Evolutionary conservation across 2,888 invertebrate species (phyloP).

Genomic region (Corbicula japonica): DNA sequence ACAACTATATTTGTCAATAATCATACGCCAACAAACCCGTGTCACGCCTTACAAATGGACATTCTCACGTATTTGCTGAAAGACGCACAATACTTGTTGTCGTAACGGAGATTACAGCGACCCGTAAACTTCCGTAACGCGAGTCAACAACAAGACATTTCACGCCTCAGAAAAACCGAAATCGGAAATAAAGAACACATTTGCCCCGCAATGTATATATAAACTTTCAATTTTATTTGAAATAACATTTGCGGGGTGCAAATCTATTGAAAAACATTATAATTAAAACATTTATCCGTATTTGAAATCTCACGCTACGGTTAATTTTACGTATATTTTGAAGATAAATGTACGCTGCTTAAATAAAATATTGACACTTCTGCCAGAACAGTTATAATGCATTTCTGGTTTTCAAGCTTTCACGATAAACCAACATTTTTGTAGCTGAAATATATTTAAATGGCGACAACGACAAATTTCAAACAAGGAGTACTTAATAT

Average conservation of each 20-base stretch:
- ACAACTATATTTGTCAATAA: slow-evolving; percentile 34
- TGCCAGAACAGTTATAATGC: slow-evolving; percentile 27
- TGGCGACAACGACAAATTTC: too few species aligned
- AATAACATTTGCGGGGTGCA: slow-evolving; percentile 47
- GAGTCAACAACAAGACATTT: slow-evolving; percentile 15
- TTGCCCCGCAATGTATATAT: slow-evolving; percentile 28
- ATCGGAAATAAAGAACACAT: slow-evolving; percentile 33
- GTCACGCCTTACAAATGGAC: slow-evolving; percentile 46
- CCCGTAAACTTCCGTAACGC: slow-evolving; percentile 38
- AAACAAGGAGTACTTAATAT: too few species aligned
- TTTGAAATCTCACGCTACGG: slow-evolving; percentile 41
- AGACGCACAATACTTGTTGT: slow-evolving; percentile 19
- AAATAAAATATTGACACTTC: slow-evolving; percentile 32
- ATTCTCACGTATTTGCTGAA: slow-evolving; percentile 38
- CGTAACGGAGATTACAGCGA: slow-evolving; percentile 28
- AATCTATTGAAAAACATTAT: slow-evolving; percentile 45
- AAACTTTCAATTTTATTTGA: slow-evolving; percentile 33
- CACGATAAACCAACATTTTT: slow-evolving; percentile 29
- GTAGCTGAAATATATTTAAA: too few species aligned
- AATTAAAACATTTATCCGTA: slow-evolving; percentile 49
- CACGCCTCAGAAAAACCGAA: slow-evolving; percentile 8
- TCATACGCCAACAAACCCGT: slow-evolving; percentile 44
- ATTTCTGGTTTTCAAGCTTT: slow-evolving; percentile 27
- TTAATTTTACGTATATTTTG: slow-evolving; percentile 34
- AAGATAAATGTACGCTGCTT: slow-evolving; percentile 23